Conservation (phyloP, 2,888 invertebrate species). For the Germaria angustata region DNA sequence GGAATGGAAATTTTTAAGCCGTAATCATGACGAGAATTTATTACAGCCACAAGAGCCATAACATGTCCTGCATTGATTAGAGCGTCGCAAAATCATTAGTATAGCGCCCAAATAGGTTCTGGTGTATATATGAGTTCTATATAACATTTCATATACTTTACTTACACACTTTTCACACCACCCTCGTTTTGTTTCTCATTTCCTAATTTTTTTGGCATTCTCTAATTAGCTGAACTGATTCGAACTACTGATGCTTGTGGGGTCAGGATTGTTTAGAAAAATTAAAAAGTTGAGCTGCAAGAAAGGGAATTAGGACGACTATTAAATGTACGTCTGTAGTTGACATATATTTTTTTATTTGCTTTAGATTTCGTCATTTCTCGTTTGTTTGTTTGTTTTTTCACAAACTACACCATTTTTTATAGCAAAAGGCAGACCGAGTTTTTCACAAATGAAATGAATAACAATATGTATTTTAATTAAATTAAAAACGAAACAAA, state of each 20-base stretch:
- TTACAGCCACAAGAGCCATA: too few species aligned
- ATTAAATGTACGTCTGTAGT: not conserved
- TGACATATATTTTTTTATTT: too few species aligned
- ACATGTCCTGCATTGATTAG: too few species aligned
- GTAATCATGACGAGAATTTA: too few species aligned
- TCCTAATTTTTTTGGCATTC: not conserved
- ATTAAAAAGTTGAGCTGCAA: not conserved
- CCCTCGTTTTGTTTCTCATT: not conserved
- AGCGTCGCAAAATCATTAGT: too few species aligned
- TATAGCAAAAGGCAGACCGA: not conserved
- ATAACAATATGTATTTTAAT: conserved; percentile 50
- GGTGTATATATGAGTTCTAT: too few species aligned
- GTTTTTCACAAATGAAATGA: conserved; percentile 21
- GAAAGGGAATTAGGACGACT: conserved; percentile 1
- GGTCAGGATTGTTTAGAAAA: conserved; percentile 5
- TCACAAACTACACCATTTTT: conserved; percentile 15
- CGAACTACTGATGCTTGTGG: not conserved
- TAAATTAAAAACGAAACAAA: conserved; percentile 28
- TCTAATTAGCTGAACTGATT: conserved; percentile 7
- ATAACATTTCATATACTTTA: too few species aligned
- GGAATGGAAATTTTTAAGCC: too few species aligned
- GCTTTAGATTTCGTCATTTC: conserved; percentile 2
- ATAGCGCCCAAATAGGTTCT: too few species aligned
- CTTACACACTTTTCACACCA: not conserved
- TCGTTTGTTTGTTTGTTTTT: not conserved